Base-by-base conservation (phyloP, 2,888 invertebrate genomes). In the Heliothis peltigera region DNA sequence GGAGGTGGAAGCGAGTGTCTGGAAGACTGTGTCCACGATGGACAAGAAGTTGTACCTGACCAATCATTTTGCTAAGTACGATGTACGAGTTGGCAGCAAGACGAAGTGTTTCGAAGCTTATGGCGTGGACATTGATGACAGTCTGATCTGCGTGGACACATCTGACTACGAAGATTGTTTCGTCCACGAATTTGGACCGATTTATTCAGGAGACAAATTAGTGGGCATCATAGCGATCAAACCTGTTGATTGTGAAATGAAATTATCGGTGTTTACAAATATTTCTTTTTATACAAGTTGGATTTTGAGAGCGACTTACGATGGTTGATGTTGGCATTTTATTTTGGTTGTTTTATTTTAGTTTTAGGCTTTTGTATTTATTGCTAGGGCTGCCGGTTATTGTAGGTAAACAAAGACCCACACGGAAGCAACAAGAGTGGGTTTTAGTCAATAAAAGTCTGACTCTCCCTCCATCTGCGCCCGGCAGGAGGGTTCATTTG, bases 191-290 rank as follows among this genome's bases (percentile, higher is more conserved):
- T 73, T 60, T 44, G 73, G 73, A 10, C 73, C 73, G 4, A 15
- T 73, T 8, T 73, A 43, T 8, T 54, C 60, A 1, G 74, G 53
- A 2, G 69, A 73, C 18, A 73, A 69, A 7, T 0, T 73, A 0
- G 74, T 74, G 0, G 72, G 72, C n/a, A 0, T 74, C 0, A 1
- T 69, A 25, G 48, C 58, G 25, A 7, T 69, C 2, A 69, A 48
- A 7, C 64, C 73, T 0, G 5, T 2, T 4, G 73, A 73, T 32
- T 73, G 73, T 58, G 64, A 74, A n/a, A 58, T 61, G 54, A 73
- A 81, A 63, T 17, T 81, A 21, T 83, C 85, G 0, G 81, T 88
- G 10, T 88, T 88, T 47, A 85, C 85, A 0, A 86, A 85, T 54
- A 70, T 86, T 1, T 86, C 85, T 1, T 81, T 58, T 59, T 85